phyloP scores from a whole-genome alignment of 2,888 invertebrate genomes.

The Horisme vitalbata region DNA sequence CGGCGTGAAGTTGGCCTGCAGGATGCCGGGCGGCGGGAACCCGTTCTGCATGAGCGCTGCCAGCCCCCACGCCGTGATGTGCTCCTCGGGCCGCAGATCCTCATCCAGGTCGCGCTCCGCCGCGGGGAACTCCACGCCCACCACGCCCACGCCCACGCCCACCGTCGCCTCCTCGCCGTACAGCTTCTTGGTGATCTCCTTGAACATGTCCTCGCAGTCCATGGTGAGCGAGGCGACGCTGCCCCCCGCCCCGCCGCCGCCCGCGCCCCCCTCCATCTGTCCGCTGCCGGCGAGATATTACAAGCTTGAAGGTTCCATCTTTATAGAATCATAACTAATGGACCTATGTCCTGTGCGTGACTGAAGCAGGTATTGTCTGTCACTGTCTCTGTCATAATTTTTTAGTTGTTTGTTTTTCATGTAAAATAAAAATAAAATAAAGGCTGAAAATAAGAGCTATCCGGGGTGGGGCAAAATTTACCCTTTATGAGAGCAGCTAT shows the following conservation, averaged over 20 bases:
- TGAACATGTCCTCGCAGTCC: slow-evolving; percentile 93
- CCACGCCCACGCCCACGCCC: slow-evolving; percentile 55
- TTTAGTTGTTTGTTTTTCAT: too few species aligned
- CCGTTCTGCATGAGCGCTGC: slow-evolving; percentile 90
- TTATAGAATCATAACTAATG: too few species aligned
- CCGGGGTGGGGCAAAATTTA: too few species aligned
- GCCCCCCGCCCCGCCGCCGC: slow-evolving; percentile 67
- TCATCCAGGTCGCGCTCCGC: slow-evolving; percentile 77
- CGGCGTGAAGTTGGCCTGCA: slow-evolving; percentile 83
- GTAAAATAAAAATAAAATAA: too few species aligned
- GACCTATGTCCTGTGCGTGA: too few species aligned
- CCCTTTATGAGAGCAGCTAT: too few species aligned
- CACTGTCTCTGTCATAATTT: too few species aligned
- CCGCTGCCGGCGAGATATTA: not conserved
- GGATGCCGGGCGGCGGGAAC: slow-evolving; percentile 85
- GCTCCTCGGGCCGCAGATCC: slow-evolving; percentile 87
- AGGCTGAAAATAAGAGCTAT: too few species aligned
- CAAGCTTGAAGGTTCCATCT: too few species aligned
- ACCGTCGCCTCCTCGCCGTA: slow-evolving; percentile 90
- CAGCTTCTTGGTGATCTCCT: slow-evolving; percentile 95
- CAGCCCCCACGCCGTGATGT: slow-evolving; percentile 88
- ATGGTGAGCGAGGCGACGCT: slow-evolving; percentile 82
- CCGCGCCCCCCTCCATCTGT: slow-evolving; percentile 76
- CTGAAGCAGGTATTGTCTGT: too few species aligned
- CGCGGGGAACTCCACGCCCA: slow-evolving; percentile 73